Conservation (phyloP, 2,113 vertebrate genomes). For the Hypanus sabinus region DNA sequence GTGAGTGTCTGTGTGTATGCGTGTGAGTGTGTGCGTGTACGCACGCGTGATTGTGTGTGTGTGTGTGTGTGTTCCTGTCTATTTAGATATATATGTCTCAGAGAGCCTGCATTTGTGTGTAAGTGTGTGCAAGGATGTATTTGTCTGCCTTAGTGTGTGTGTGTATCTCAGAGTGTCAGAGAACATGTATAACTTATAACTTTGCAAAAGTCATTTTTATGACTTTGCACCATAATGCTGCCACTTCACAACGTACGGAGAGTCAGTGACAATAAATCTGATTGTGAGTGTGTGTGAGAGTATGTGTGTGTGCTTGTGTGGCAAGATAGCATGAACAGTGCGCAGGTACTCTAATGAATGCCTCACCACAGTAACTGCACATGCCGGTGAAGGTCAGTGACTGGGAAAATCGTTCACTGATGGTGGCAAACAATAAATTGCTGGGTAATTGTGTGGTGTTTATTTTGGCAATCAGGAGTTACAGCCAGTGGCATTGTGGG, state of each 20-base stretch:
- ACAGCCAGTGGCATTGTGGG: background rate
- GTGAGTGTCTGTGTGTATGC: too few species aligned
- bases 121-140: background rate
- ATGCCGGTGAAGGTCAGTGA: background rate
- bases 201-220: too few species aligned
- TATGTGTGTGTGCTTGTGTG: too few species aligned
- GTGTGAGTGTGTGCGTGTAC: too few species aligned
- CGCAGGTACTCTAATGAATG: background rate
- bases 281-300: too few species aligned
- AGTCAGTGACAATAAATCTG: too few species aligned
- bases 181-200: too few species aligned
- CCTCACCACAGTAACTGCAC: background rate
- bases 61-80: background rate
- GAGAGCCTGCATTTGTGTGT: background rate
- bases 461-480: background rate
- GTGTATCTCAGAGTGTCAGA: background rate
- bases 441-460: background rate
- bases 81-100: background rate
- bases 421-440: background rate
- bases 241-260: too few species aligned
- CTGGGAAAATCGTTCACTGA: background rate
- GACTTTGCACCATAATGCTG: too few species aligned
- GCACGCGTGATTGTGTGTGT: too few species aligned
- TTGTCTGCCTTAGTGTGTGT: too few species aligned
- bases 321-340: background rate